Evolutionary conservation across 2,113 vertebrate species (phyloP).

Genomic region (Agelaius phoeniceus): DNA sequence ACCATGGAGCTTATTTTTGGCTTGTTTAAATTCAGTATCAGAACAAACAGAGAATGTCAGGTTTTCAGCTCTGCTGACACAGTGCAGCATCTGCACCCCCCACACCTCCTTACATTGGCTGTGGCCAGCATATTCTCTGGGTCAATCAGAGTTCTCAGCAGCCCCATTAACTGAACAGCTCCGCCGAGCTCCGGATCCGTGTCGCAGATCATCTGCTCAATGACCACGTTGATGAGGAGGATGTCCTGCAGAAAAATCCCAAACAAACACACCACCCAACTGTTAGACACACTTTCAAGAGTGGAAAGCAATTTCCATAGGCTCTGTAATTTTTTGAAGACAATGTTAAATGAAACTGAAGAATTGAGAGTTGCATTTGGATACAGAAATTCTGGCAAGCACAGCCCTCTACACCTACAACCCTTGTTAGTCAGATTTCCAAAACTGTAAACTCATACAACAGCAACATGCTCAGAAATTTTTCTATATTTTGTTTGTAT

Average conservation of each 20-base stretch:
- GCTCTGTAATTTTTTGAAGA: not conserved
- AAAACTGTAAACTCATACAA: not conserved
- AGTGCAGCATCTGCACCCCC: constrained; percentile 47
- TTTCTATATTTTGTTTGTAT: rapidly evolving
- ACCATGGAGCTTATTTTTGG: not conserved
- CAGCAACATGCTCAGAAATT: not conserved
- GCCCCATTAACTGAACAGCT: constrained; percentile 97
- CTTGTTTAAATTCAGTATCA: not conserved
- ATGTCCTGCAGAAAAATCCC: constrained; percentile 82
- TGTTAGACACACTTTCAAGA: not conserved
- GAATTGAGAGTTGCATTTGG: not conserved
- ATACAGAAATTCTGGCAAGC: not conserved
- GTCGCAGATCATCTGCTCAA: constrained; percentile 99
- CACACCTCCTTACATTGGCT: constrained; percentile 86
- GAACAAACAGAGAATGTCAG: not conserved
- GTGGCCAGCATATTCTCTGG: constrained; percentile 98
- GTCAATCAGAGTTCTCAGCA: constrained; percentile 95
- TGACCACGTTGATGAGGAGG: constrained; percentile 98
- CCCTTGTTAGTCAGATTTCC: not conserved
- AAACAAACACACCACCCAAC: not conserved
- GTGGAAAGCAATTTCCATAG: not conserved
- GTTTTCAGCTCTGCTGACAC: not conserved
- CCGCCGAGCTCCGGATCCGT: constrained; percentile 96
- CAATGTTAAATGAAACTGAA: not conserved
- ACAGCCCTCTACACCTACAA: not conserved